Evolutionary conservation across 2,888 invertebrate species (phyloP), one percentile per base, ranked within the genome.

Genomic region (Tholera decimalis): DNA sequence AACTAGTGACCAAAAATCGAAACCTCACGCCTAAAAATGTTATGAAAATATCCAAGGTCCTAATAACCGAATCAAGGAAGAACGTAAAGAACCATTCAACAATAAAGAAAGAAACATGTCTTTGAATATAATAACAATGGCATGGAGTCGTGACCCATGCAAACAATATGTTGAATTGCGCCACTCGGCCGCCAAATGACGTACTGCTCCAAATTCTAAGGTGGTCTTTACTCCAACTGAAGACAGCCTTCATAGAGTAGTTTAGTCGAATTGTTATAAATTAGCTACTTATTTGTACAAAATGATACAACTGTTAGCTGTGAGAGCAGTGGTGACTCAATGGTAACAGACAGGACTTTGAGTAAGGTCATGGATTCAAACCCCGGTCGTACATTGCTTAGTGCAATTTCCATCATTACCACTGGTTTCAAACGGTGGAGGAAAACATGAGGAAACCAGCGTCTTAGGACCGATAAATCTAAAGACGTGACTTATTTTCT

Each of bases 161-260:
- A 51, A 53, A 77, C 62, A 75, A 69, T 71, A 67, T 66, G 66
- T 76, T 61, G 49, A 41, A 43, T 64, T 74, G 64, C 77, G 67
- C 66, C 60, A 77, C 13, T 26, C 46, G 77, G 46, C 83, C 83
- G 64, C 68, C 67, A 77, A 67, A 57, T 67, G 51, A 66, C 28
- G 28, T 46, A 33, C 20, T 64, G 75, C 69, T 72, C 69, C 64
- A 77, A 55, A 69, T 73, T 57, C 33, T 62, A 24, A 57, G 39
- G 41, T 69, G 41, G 41, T 56, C 22, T 47, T 49, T 49, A 43
- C 28, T 47, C 4, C 15, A 37, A 43, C 7, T 49, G 6, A 28
- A 41, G 26, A 13, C 15, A 44, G 54, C 60, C 54, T 69, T 69
- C 56, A 24, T 20, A 11, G 8, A 44, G 33, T 69, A 3, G 43